Percentiles rank a stretch among this genome's conserved stretches.
These are phyloP conservation scores for Osmoderma eremita DNA, from an alignment of 2,888 invertebrate species.

Conservation along the genomic window DNA sequence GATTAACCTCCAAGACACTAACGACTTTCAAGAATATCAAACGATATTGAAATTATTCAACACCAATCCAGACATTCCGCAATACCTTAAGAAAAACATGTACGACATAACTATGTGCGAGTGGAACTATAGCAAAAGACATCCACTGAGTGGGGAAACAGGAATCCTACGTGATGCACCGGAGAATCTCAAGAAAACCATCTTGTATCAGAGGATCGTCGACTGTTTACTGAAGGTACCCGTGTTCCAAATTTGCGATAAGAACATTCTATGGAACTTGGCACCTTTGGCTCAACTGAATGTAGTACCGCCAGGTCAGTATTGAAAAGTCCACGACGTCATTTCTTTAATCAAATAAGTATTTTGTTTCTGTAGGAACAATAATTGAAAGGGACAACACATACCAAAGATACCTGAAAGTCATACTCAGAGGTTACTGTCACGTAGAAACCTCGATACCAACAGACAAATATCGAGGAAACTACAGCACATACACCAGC, in stretches of 20 bases:
- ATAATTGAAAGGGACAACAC: slow-evolving; percentile 28
- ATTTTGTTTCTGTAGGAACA: slow-evolving; percentile 11
- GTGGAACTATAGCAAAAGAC: slow-evolving; percentile 35
- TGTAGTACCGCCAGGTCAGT: slow-evolving; percentile 33
- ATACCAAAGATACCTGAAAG: slow-evolving; percentile 21
- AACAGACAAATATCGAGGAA: slow-evolving; percentile 38
- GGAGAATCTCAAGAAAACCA: slow-evolving; percentile 34
- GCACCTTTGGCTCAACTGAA: slow-evolving; percentile 7
- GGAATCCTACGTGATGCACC: slow-evolving; percentile 33
- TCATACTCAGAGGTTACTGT: slow-evolving; percentile 39
- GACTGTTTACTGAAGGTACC: slow-evolving; percentile 29
- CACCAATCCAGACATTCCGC: slow-evolving; percentile 11
- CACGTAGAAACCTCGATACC: slow-evolving; percentile 37
- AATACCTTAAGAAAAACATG: slow-evolving; percentile 15
- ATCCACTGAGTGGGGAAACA: slow-evolving; percentile 16
- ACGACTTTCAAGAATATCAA: slow-evolving; percentile 30
- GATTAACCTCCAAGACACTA: slow-evolving; percentile 28
- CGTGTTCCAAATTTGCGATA: slow-evolving; percentile 28
- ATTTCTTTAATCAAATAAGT: neutral
- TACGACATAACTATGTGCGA: slow-evolving; percentile 35
- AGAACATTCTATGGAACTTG: slow-evolving; percentile 34
- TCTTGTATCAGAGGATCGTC: slow-evolving; percentile 35
- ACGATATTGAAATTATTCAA: slow-evolving; percentile 21
- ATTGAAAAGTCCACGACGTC: neutral
- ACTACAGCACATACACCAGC: slow-evolving; percentile 11